Base-by-base conservation (phyloP, 2,888 invertebrate genomes). In the Synergus umbraculus region DNA sequence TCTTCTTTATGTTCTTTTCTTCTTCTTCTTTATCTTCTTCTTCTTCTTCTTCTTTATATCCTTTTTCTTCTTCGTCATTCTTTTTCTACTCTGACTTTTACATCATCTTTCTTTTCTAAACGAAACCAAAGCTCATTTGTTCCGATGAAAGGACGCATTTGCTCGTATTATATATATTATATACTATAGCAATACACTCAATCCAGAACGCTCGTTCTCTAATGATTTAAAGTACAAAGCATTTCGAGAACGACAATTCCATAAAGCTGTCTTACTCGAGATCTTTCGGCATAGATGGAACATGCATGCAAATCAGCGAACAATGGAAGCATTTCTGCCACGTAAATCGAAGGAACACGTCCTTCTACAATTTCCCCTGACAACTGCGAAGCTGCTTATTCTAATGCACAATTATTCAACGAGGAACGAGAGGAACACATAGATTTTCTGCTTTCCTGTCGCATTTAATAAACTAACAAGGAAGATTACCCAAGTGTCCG, bases 221-320 rank as follows among this genome's bases (percentile, higher is more conserved):
- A 66, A 43, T 66, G 41, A 41, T n/a, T 66, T n/a, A 15, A 43
- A 66, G n/a, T 66, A 66, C 18, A 66, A 66, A 66, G 66, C n/a
- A 66, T n/a, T 66, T 66, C 41, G 41, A n/a, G 66, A 66, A 66
- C 65, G 65, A 43, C 66, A 66, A 66, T 66, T 66, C 66, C 66
- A 43, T 66, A 66, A 66, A 66, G n/a, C 66, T 66, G 66, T 66
- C 43, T 43, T 66, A n/a, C 43, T 66, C 66, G 8, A 3, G 66
- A 66, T 66, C 43, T 66, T 66, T 43, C 43, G 3, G 8, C 66
- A 10, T 9, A 43, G 66, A 15, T 66, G 66, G 13, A 5, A 12
- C 54, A n/a, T 66, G n/a, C n/a, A 66, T 41, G 43, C 66, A 43
- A 66, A 66, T 66, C 10, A 43, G 66, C n/a, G 37, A 66, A 66